A percentile compares a stretch with the other conserved stretches of the same genome.
Conservation (phyloP, 2,113 vertebrate genomes). For the Halcyon senegalensis region DNA sequence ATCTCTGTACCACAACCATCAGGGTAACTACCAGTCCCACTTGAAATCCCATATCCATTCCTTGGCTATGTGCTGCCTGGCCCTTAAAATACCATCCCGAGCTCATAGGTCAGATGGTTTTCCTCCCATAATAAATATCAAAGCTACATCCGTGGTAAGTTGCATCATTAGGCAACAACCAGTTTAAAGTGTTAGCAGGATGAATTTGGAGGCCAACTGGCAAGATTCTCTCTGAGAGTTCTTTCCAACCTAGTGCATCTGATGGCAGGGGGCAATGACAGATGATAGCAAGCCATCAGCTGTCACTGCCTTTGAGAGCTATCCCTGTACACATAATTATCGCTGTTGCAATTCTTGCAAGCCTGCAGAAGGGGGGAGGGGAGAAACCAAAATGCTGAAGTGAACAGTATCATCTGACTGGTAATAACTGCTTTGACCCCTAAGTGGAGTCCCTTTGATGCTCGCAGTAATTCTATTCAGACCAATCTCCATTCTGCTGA, state of each 20-base stretch:
- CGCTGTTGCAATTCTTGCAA: background rate
- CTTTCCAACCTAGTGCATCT: background rate
- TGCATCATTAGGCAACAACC: background rate
- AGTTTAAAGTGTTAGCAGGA: background rate
- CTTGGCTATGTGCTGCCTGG: background rate
- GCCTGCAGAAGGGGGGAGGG: background rate
- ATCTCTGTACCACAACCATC: background rate
- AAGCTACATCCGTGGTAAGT: background rate
- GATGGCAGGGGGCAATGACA: background rate
- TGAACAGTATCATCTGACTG: background rate
- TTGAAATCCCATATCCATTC: background rate
- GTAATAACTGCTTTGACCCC: background rate
- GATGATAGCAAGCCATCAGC: background rate
- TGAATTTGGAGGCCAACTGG: background rate
- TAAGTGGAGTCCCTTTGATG: background rate
- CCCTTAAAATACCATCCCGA: background rate
- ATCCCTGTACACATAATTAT: background rate
- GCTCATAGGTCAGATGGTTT: background rate
- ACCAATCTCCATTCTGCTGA: background rate
- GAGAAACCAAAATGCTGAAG: background rate
- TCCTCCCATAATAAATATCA: background rate
- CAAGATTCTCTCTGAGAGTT: background rate
- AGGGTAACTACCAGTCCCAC: background rate
- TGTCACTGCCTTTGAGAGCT: background rate
- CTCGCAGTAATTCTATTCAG: background rate